Percentiles rank a stretch among this genome's conserved stretches.
Evolutionary conservation across 2,888 invertebrate genomes (phyloP).

Genomic region (Seira sanloemensis): DNA sequence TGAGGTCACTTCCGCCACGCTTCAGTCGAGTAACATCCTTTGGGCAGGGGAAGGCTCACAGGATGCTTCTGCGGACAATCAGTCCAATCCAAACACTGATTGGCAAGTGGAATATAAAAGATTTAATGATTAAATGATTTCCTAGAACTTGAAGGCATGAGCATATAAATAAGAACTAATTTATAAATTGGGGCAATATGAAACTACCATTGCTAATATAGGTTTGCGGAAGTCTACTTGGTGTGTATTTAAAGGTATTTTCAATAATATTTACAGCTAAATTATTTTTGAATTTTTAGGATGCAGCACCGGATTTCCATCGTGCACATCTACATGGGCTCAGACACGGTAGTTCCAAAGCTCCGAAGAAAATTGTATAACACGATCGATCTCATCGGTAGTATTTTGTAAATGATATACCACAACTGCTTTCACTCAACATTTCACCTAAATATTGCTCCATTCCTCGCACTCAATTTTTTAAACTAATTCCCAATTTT

Average conservation of each 20-base stretch:
- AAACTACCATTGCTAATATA: background rate
- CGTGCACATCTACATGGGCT: conserved; percentile 57
- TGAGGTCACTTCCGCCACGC: conserved; percentile 37
- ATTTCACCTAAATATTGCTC: no score
- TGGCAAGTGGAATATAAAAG: no score
- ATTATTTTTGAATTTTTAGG: no score
- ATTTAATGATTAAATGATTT: no score
- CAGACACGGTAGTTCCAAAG: conserved; percentile 53
- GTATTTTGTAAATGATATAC: background rate
- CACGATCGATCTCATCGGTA: conserved; percentile 57
- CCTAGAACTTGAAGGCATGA: no score
- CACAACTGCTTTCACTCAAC: background rate
- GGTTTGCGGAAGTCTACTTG: no score
- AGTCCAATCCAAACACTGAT: no score
- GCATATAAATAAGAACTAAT: background rate
- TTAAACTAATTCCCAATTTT: no score
- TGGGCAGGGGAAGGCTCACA: conserved; percentile 41
- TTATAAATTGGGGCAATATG: background rate
- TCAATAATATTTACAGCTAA: no score
- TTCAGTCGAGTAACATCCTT: conserved; percentile 18
- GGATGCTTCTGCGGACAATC: no score
- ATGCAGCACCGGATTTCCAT: conserved; percentile 47
- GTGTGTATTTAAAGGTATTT: no score
- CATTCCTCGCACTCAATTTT: background rate
- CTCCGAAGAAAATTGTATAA: conserved; percentile 46